Base-by-base conservation (phyloP, 2,888 invertebrate species). In the Cabera pusaria region DNA sequence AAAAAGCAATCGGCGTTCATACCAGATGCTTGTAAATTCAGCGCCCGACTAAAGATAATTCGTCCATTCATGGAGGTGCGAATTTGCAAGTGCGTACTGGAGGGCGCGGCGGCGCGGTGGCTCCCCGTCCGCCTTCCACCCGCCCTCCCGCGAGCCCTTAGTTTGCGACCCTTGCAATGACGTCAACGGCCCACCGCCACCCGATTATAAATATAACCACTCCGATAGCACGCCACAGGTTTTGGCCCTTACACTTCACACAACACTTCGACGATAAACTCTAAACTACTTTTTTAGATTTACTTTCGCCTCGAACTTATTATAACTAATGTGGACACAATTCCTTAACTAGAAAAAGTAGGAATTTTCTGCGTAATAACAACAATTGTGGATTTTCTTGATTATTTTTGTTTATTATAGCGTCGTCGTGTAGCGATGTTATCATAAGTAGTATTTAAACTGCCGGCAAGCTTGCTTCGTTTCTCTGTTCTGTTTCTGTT, bases 61-160 rank as follows among this genome's bases (percentile, higher is more conserved):
- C 72, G 61, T 81, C 73, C 87, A 87, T 86, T 87, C 83, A 86
- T 84, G 71, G 75, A 81, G 83, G 83, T 83, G 84, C 76, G 78
- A 87, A 84, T 84, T 85, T 76, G 81, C 76, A 81, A 86, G 85
- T 84, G 84, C 85, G 86, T 87, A 84, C 69, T 62, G 73, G 76
- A 79, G 80, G 84, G 79, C 68, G 76, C 77, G 75, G 66, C 74
- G 58, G 23, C 32, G 8, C n/a, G n/a, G n/a, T n/a, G n/a, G n/a
- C n/a, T n/a, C n/a, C 24, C 40, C 52, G 40, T 44, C 51, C 52
- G 54, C 51, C 44, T 51, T 33, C 48, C 45, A 59, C 38, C 55
- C 44, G 58, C 55, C 51, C 49, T 56, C 61, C 55, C 55, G 44
- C 59, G 45, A 49, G 49, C 57, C 60, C 50, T 27, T 40, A 47